These are phyloP conservation scores for Eolophus roseicapilla DNA, from an alignment of 2,113 vertebrate species.

Conservation along the genomic window DNA sequence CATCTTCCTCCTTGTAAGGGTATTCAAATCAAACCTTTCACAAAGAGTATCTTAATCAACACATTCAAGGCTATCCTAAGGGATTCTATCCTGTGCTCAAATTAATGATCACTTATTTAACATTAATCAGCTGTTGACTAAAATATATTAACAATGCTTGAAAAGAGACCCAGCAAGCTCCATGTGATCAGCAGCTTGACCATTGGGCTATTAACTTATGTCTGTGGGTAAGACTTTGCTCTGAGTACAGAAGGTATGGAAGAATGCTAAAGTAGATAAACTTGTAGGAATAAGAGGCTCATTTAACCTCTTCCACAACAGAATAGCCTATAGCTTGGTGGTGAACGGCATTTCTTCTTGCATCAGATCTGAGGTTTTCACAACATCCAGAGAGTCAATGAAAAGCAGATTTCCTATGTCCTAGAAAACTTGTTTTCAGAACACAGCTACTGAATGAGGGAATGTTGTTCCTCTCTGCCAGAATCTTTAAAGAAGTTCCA, in stretches of 20 bases:
- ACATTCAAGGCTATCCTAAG: not conserved
- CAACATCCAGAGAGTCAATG: accelerated
- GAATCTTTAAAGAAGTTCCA: not conserved
- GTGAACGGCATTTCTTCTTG: not conserved
- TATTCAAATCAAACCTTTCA: not conserved
- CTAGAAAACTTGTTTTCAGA: not conserved
- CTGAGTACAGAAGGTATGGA: not conserved
- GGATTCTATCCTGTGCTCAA: not conserved
- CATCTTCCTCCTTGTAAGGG: not conserved
- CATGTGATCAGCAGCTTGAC: not conserved
- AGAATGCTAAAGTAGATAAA: not conserved
- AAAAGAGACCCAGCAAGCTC: not conserved
- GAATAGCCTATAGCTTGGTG: not conserved
- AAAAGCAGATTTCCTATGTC: not conserved
- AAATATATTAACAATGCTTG: not conserved
- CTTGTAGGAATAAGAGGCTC: not conserved
- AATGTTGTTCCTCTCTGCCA: not conserved
- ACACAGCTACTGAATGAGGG: accelerated
- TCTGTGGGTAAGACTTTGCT: not conserved
- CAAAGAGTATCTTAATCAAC: not conserved
- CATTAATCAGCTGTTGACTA: not conserved
- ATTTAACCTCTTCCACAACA: not conserved
- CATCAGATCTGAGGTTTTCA: not conserved
- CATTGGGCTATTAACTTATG: not conserved
- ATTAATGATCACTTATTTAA: not conserved